These are phyloP conservation scores for Drosophila obscura DNA, from an alignment of 1,140 invertebrate species.

Conservation along the genomic window DNA sequence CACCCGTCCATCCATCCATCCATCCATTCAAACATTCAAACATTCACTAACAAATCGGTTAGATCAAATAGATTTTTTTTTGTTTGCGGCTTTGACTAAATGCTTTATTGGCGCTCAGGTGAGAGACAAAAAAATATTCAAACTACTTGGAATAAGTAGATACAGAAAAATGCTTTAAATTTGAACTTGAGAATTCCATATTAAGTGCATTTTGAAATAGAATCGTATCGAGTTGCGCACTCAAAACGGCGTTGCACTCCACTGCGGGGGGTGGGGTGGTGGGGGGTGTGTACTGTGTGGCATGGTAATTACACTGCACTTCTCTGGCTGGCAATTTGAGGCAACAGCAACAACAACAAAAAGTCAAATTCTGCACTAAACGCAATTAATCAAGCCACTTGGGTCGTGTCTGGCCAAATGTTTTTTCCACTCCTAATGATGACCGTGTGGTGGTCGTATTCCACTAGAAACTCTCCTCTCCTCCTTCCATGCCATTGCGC, in stretches of 20 bases:
- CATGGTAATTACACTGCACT: constrained; percentile 73
- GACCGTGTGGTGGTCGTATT: constrained; percentile 47
- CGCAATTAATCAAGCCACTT: constrained; percentile 73
- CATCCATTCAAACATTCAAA: too few relatives aligned
- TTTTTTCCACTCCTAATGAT: constrained; percentile 75
- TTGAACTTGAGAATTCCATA: constrained; percentile 78
- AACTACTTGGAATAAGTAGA: neutral
- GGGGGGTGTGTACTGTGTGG: constrained; percentile 16
- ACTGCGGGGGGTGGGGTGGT: neutral
- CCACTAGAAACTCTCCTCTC: constrained; percentile 1
- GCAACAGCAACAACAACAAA: constrained; percentile 53
- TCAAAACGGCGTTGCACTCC: neutral
- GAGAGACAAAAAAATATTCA: constrained; percentile 1
- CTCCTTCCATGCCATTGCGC: constrained; percentile 41
- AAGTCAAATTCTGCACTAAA: constrained; percentile 76
- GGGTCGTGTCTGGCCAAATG: constrained; percentile 80
- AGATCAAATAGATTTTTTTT: constrained; percentile 59
- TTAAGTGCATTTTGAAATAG: constrained; percentile 78
- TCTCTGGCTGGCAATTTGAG: constrained; percentile 62
- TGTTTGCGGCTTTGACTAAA: constrained; percentile 26
- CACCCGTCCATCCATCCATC: neutral
- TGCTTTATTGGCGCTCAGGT: constrained; percentile 45
- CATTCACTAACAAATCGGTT: constrained; percentile 16
- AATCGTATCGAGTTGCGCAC: constrained; percentile 31
- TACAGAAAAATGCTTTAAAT: constrained; percentile 9